Conservation (phyloP, 2,888 invertebrate genomes). For the Stratiomys singularior region DNA sequence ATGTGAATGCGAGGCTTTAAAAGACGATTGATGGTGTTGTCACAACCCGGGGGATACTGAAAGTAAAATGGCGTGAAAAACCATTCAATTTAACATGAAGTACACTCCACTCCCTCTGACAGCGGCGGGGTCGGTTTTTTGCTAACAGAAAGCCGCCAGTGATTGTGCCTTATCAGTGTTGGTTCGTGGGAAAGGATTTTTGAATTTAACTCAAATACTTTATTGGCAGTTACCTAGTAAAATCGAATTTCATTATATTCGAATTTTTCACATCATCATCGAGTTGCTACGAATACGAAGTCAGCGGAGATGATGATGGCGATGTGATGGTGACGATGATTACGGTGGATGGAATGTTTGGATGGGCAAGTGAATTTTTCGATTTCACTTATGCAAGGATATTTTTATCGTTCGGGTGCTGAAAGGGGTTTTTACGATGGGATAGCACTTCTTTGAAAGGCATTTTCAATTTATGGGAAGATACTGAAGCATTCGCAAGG, state of each 20-base stretch:
- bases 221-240: conserved; percentile 37
- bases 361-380: not conserved
- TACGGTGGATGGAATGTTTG: not conserved
- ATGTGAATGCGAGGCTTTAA: not conserved
- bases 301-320: not conserved
- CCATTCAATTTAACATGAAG: not conserved
- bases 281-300: not conserved
- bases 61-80: conserved; percentile 2
- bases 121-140: no score
- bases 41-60: not conserved
- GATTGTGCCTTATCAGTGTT: no score
- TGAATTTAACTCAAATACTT: not conserved
- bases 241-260: conserved; percentile 34
- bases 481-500: not conserved
- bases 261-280: conserved; percentile 41
- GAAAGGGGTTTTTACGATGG: not conserved
- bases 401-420: not conserved
- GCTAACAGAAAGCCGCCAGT: no score
- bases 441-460: not conserved
- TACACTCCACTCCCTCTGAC: no score
- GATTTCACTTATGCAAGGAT: not conserved
- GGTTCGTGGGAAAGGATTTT: conserved; percentile 36
- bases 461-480: not conserved
- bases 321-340: not conserved
- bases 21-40: conserved; percentile 6